Base-by-base conservation (phyloP, 2,888 invertebrate genomes). In the Agriopis aurantiaria region DNA sequence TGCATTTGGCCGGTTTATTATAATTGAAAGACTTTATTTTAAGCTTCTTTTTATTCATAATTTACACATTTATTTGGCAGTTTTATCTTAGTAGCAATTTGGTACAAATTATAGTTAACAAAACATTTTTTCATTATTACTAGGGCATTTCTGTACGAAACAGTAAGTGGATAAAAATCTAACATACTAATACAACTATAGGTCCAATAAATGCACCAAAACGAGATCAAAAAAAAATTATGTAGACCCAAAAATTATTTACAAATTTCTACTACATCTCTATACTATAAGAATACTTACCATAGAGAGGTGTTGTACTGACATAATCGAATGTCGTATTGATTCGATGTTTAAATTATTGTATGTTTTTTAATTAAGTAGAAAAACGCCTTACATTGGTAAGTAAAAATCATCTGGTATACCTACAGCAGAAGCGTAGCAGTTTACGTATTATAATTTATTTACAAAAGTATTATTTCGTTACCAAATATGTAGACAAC, bases 51-150 rank as follows among this genome's bases (percentile, higher is more conserved):
- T 91, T 88, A 89, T 88, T 85, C 82, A 78, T 83, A 86, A 79
- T 83, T 82, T 88, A 88, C 84, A 91, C 86, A 89, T 87, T 87
- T 78, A 86, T 92, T 92, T 92, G 91, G 92, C 92, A 90, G 87
- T 87, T 85, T 80, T 77, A 79, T 63, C 14, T 64, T 55, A 70
- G 46, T 81, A 88, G 88, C 87, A 85, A 78, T 85, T 53, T 2
- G 61, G 61, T 60, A 60, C 41, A 60, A 60, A 60, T 51, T 79
- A 80, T 72, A 72, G 81, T n/a, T 86, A 88, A 85, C 73, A 80
- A 87, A 88, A 85, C 72, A 79, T 69, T 76, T 72, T 56, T 73
- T 71, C 80, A 81, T 78, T 49, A 7, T 14, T 55, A 40, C 53
- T 40, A 55, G 40, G 9, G 41, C 8, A 17, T 57, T 56, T 56